Evolutionary conservation across 2,888 invertebrate genomes (phyloP), one percentile per base, ranked within the genome.

Genomic region (Sinodicranocentrus sp.): DNA sequence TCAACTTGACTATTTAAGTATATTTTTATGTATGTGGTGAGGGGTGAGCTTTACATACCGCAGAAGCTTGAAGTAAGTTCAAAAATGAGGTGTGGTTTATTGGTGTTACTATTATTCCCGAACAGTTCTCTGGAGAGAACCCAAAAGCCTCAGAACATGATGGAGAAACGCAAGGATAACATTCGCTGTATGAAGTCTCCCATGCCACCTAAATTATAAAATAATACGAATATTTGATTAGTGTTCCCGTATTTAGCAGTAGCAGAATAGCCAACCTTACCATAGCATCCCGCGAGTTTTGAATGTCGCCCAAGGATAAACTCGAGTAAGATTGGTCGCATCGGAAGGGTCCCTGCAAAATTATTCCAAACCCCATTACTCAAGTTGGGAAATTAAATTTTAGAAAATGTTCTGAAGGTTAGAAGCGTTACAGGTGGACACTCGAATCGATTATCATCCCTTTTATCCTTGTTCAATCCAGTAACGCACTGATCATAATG

Each of bases 361-460:
- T 39, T 8, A 39, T 8, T 39, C 39, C 5, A 8, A 39, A 5
- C 39, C 6, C 39, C 13, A 39, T 39, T 39, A 39, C 13, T 39
- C 5, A 28, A 6, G 3, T 15, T 19, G n/a, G n/a, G n/a, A n/a
- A n/a, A n/a, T n/a, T n/a, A n/a, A n/a, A n/a, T n/a, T n/a, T n/a
- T n/a, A n/a, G n/a, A n/a, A n/a, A n/a, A n/a, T n/a, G n/a, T n/a
- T n/a, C n/a, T n/a, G n/a, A n/a, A n/a, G n/a, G n/a, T n/a, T n/a
- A n/a, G n/a, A n/a, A n/a, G n/a, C n/a, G n/a, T n/a, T 33, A 54
- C 71, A 2, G 71, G 71, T 23, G 71, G 71, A 39, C 71, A 72
- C 23, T 57, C 48, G 6, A 72, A 39, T 28, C 71, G 33, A 8
- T 57, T 25, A 15, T 23, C 17, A 17, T 57, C 57, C 33, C 44